Evolutionary conservation across 2,888 invertebrate species (phyloP), one percentile per base, ranked within the genome.

Genomic region (Caradrina clavipalpis): DNA sequence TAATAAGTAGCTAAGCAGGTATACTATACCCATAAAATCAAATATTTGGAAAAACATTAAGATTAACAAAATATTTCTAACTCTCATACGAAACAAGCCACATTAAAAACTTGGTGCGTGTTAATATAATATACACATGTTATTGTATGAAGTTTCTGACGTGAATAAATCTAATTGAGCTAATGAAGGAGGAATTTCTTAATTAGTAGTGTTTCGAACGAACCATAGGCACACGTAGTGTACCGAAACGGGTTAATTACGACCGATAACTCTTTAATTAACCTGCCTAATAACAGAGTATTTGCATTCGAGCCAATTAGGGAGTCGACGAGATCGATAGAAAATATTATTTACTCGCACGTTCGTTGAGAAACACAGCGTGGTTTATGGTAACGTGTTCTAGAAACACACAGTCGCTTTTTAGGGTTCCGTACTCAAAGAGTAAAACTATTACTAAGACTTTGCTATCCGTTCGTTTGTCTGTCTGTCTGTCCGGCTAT

Each of bases 211-310:
- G 92, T 94, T 93, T 91, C 89, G 89, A 91, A 90, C 89, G 89
- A 91, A 88, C 89, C 89, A 92, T 93, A 93, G 91, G 92, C 92
- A 91, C 90, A 93, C 88, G 91, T 92, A 92, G 91, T 92, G 92
- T 93, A 93, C 94, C 93, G 93, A 93, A 94, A 93, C 94, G 92
- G 92, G 91, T 90, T 95, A 95, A 95, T 95, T 95, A 94, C 92
- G 81, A 86, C 87, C 94, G 93, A 94, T 95, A 95, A 95, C 94
- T 95, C 95, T 95, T 95, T 95, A 95, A 95, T 95, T 95, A 95
- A 94, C 93, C 94, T 93, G 92, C 93, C 93, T 95, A 94, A 95
- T 95, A 94, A 94, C 93, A 93, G 91, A 91, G 94, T 92, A 92
- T 94, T 94, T 94, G 94, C 95, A 94, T 94, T 93, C 87, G 85